These are phyloP conservation scores for Hyphantria cunea DNA, from an alignment of 1,140 invertebrate genomes.

Conservation along the genomic window DNA sequence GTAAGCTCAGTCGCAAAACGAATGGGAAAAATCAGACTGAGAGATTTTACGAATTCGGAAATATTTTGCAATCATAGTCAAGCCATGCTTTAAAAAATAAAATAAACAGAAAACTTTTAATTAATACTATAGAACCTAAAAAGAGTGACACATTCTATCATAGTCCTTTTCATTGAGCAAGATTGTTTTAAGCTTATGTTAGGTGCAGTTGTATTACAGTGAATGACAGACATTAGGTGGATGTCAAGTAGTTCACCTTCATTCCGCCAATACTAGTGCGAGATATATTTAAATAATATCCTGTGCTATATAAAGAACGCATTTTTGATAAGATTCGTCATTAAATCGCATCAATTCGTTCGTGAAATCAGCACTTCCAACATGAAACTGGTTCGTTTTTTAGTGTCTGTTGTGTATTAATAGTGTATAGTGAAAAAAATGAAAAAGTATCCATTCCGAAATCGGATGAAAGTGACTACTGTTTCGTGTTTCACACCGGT, in stretches of 20 bases:
- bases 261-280: constrained; percentile 32
- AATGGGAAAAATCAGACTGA: constrained; percentile 11
- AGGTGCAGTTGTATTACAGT: neutral
- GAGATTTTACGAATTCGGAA: constrained; percentile 7
- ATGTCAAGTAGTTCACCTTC: constrained; percentile 44
- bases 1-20: constrained; percentile 12
- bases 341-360: constrained; percentile 14
- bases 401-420: constrained; percentile 22
- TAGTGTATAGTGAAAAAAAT: constrained; percentile 12
- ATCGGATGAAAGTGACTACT: too few species aligned
- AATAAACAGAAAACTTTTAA: neutral
- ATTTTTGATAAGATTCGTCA: constrained; percentile 27
- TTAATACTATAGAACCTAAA: neutral
- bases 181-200: constrained; percentile 5
- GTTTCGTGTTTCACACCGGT: too few species aligned
- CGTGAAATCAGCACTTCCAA: constrained; percentile 38
- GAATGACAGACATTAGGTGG: constrained; percentile 12
- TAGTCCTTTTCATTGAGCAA: neutral
- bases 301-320: constrained; percentile 44
- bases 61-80: constrained; percentile 13
- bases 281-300: constrained; percentile 37
- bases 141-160: neutral
- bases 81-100: neutral
- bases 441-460: neutral
- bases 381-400: constrained; percentile 58